Percentiles rank a stretch among this genome's conserved stretches.
These are phyloP conservation scores for Otocyon megalotis DNA, from an alignment of 2,113 vertebrate genomes.

Conservation along the genomic window DNA sequence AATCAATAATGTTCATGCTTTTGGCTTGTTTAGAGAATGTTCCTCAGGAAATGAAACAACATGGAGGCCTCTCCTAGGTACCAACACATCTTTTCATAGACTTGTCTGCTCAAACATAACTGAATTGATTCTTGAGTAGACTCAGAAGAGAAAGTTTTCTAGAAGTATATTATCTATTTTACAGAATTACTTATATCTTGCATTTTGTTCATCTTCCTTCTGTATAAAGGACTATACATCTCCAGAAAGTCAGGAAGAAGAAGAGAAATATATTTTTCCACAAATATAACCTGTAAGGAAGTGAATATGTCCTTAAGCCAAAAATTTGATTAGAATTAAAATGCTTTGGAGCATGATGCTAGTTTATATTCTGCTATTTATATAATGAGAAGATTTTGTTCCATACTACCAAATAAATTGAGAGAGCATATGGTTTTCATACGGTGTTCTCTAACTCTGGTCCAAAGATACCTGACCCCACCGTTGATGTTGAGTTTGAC, in stretches of 20 bases:
- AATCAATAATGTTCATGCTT: not conserved
- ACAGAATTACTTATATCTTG: not conserved
- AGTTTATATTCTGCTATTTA: not conserved
- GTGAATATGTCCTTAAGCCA: not conserved
- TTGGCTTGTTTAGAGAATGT: not conserved
- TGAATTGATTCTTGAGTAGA: not conserved
- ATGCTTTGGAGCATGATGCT: not conserved
- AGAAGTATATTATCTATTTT: not conserved
- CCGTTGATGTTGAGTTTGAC: not conserved
- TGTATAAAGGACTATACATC: not conserved
- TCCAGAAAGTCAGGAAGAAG: not conserved
- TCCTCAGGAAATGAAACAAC: not conserved
- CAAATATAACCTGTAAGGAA: not conserved
- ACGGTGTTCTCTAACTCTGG: not conserved
- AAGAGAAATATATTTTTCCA: not conserved
- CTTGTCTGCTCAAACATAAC: not conserved
- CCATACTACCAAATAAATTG: not conserved
- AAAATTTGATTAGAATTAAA: not conserved
- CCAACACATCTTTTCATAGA: not conserved
- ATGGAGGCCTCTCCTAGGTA: not conserved
- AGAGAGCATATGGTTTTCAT: not conserved
- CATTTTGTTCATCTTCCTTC: not conserved
- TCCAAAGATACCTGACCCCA: not conserved
- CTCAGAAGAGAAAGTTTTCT: not conserved
- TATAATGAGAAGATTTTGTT: not conserved